Evolutionary conservation across 2,888 invertebrate genomes (phyloP), one percentile per base, ranked within the genome.

Genomic region (Lasioglossum lativentre): DNA sequence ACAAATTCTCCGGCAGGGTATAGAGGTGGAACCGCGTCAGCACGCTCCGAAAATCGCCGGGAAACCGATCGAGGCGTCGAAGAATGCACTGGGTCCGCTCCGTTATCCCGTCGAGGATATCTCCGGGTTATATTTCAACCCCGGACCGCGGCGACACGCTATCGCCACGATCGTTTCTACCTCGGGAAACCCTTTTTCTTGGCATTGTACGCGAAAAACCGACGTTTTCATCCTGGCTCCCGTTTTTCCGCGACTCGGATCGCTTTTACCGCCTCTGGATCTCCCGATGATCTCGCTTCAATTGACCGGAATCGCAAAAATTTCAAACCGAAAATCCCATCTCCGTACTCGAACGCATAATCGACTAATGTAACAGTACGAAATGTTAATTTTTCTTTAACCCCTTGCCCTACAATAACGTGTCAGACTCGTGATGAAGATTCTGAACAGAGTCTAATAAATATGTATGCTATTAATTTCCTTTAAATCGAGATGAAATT

Each of bases 121-220:
- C 71, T 56, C 72, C 45, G 34, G 38, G 72, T 52, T 80, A 72
- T 80, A 73, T 86, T 86, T 86, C 84, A 77, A 84, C 34, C 71
- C 52, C 30, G n/a, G 47, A 47, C 68, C 71, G 19, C 66, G 30
- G 34, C 34, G 66, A 30, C 34, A 34, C 34, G 16, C 34, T 66
- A 34, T 66, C 66, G 34, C 8, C 30, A 19, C 30, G 42, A 59
- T 68, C 59, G 34, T 52, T 75, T 68, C 52, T 73, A 47, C 40
- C n/a, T 47, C 40, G 47, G 6, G 23, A 38, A 82, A 79, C 63
- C 76, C 75, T 83, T 76, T 72, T 45, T 75, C 75, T 76, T 56
- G 83, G 66, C 66, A 83, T 83, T 83, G 78, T 83, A 73, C 79
- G 78, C 68, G 68, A 59, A 79, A 79, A 66, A 47, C 75, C 19